A percentile compares a stretch with the other conserved stretches of the same genome.
Conservation (phyloP, 2,113 vertebrate genomes). For the Etheostoma cragini region DNA sequence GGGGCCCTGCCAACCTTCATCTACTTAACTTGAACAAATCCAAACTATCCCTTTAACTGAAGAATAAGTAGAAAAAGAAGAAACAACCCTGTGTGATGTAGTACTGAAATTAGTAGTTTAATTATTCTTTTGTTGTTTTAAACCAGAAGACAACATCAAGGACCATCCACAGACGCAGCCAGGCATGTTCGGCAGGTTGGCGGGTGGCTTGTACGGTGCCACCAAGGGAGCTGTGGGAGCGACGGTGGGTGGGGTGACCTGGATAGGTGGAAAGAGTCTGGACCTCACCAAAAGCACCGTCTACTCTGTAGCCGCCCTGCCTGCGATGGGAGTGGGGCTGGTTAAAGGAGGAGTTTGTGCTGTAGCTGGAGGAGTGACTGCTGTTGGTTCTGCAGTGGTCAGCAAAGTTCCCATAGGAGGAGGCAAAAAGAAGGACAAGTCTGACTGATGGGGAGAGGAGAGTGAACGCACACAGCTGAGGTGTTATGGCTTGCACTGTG, state of each 20-base stretch:
- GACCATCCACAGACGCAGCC: constrained; percentile 91
- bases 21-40: too few species aligned
- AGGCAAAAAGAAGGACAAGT: constrained; percentile 96
- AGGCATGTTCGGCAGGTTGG: constrained; percentile 92
- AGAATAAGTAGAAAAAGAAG: too few species aligned
- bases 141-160: constrained; percentile 85
- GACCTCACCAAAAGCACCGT: constrained; percentile 95
- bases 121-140: constrained; percentile 20
- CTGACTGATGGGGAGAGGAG: constrained; percentile 85
- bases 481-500: constrained; percentile 11
- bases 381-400: constrained; percentile 93
- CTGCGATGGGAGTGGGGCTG: constrained; percentile 91
- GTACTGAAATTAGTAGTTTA: too few species aligned
- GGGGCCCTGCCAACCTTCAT: too few species aligned
- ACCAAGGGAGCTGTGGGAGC: constrained; percentile 96
- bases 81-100: too few species aligned
- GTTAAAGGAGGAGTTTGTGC: constrained; percentile 93
- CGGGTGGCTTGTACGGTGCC: constrained; percentile 92
- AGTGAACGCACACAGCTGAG: not conserved
- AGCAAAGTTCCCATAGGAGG: constrained; percentile 94
- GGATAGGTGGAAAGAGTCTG: constrained; percentile 95
- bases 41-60: too few species aligned
- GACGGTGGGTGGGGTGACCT: constrained; percentile 92
- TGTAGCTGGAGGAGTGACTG: constrained; percentile 91
- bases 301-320: constrained; percentile 91